phyloP scores from a whole-genome alignment of 2,888 invertebrate genomes.

The Oxyscelio sp. region DNA sequence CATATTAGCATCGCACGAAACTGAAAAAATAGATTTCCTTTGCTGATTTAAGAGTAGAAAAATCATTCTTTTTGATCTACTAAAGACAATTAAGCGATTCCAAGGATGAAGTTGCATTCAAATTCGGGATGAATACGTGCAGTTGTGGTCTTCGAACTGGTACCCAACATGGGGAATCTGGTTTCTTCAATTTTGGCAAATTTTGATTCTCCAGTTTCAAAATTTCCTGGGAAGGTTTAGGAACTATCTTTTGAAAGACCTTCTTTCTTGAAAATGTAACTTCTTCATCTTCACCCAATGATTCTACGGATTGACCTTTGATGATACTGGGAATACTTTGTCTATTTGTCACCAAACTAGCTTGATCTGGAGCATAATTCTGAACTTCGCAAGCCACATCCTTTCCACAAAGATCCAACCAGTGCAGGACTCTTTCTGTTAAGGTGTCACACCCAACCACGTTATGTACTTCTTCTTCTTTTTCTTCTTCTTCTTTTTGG shows the following conservation, averaged over 20 bases:
- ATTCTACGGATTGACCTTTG: too few species aligned
- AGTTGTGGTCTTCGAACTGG: slow-evolving; percentile 88
- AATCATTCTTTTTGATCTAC: neutral
- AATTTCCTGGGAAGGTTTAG: neutral
- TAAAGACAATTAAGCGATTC: slow-evolving; percentile 80
- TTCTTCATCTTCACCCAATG: neutral
- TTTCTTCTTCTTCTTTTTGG: slow-evolving; percentile 16
- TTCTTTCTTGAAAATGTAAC: neutral
- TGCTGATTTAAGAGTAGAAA: neutral
- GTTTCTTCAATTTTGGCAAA: neutral
- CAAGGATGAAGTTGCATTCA: slow-evolving; percentile 80
- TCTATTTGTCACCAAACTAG: slow-evolving; percentile 18
- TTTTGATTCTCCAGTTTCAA: neutral
- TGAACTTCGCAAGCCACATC: slow-evolving; percentile 81
- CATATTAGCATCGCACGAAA: slow-evolving; percentile 16
- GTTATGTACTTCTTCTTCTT: too few species aligned
- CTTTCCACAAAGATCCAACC: slow-evolving; percentile 93
- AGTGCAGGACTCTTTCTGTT: slow-evolving; percentile 93
- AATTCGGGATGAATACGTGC: slow-evolving; percentile 84
- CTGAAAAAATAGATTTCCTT: slow-evolving; percentile 7
- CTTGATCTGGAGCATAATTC: slow-evolving; percentile 10
- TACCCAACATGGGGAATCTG: slow-evolving; percentile 72
- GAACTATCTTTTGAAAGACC: neutral
- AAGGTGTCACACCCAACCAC: slow-evolving; percentile 86
- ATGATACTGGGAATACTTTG: too few species aligned